These are phyloP conservation scores for Tinamus major DNA, from an alignment of 2,797 vertebrate species.

Conservation along the genomic window DNA sequence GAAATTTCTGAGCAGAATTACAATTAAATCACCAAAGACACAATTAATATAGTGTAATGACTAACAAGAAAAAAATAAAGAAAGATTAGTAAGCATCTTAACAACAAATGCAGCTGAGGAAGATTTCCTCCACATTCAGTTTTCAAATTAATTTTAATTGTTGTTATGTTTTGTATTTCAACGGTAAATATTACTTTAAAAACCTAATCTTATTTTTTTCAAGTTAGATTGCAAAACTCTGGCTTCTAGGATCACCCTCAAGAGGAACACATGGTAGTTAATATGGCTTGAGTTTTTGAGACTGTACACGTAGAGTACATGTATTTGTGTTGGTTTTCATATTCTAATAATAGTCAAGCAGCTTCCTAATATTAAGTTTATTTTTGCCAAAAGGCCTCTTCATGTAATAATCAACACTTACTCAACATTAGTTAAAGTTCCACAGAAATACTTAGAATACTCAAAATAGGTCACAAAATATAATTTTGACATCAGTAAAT, in stretches of 20 bases:
- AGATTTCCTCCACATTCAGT: neutral
- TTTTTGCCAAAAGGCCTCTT: constrained; percentile 47
- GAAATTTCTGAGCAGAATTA: neutral
- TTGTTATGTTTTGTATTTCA: neutral
- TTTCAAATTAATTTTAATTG: constrained; percentile 25
- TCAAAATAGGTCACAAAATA: neutral
- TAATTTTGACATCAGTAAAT: neutral
- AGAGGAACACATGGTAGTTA: neutral
- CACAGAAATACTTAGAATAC: neutral
- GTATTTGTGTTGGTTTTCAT: constrained; percentile 43
- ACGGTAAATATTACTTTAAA: neutral
- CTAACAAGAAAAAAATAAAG: neutral
- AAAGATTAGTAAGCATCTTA: neutral
- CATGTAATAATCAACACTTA: constrained; percentile 27
- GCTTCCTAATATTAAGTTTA: constrained; percentile 20
- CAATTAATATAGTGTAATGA: neutral
- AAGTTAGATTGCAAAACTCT: neutral
- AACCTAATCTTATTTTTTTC: constrained; percentile 14
- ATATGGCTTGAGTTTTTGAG: neutral
- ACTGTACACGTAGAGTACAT: neutral
- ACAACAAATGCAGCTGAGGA: neutral
- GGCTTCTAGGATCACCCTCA: neutral
- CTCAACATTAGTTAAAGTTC: constrained; percentile 8
- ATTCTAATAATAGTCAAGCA: constrained; percentile 42
- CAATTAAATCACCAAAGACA: neutral